A percentile compares a stretch with the other conserved stretches of the same genome.
phyloP scores from a whole-genome alignment of 2,797 vertebrate genomes.

The Propithecus perrieri region DNA sequence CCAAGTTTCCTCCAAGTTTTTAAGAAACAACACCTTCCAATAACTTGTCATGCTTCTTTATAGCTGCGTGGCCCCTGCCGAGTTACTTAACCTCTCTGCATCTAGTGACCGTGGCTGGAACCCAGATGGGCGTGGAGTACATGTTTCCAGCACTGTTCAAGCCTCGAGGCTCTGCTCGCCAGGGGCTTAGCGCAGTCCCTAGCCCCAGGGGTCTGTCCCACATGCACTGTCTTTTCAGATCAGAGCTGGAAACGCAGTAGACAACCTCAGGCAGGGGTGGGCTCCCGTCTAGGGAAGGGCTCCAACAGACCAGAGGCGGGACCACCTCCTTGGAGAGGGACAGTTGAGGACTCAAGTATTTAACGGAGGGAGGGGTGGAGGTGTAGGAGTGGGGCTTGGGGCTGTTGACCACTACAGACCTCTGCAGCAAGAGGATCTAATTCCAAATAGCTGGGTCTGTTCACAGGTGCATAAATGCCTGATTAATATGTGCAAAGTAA shows the following conservation, averaged over 20 bases:
- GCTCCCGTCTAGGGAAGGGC: fast-evolving
- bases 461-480: background rate
- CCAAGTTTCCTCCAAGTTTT: background rate
- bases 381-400: fast-evolving
- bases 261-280: fast-evolving
- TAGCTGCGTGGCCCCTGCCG: background rate
- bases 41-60: background rate
- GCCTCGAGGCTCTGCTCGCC: fast-evolving
- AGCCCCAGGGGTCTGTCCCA: fast-evolving
- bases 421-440: fast-evolving
- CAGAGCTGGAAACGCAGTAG: background rate
- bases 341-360: no score
- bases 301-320: background rate
- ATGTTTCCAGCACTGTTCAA: background rate
- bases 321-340: background rate
- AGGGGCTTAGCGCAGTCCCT: background rate
- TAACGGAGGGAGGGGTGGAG: fast-evolving
- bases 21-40: background rate
- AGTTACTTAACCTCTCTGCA: background rate
- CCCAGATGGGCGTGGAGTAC: fast-evolving
- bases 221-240: background rate
- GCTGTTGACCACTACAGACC: no score
- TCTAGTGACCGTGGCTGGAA: background rate
- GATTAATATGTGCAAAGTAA: fast-evolving
- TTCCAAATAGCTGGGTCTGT: no score